Base-by-base conservation (phyloP, 2,113 vertebrate species). In the Okapia johnstoni region DNA sequence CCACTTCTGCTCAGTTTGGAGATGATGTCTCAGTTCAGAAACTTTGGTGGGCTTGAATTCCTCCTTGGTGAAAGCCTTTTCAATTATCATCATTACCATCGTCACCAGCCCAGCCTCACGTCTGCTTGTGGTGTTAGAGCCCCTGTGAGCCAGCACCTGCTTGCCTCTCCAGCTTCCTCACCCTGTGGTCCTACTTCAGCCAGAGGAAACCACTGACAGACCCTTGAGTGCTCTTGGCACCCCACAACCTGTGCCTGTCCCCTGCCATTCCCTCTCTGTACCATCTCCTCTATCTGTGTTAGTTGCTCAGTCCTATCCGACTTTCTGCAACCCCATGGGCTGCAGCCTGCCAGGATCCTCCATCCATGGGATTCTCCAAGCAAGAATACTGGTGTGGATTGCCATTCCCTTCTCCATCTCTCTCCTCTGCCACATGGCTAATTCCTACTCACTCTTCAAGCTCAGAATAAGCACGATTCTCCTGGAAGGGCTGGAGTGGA, bases 51-150 rank as follows among this genome's bases (percentile, higher is more conserved):
- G 17, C 87, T 61, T 52, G 23, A 40, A 25, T 25, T 66, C 80
- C 61, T 66, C 28, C 15, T 6, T 6, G 28, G 28, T 7, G 57
- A 54, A 40, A 77, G 30, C 46, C 11, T 26, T 46, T 50, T 11
- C 6, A 1, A 1, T 26, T 2, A 57, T 13, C 40, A 0, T 55
- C 30, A 1, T 36, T 6, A 43, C 14, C 48, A 2, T 55, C 4
- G 2, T 7, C 9, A 16, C 36, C 5, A 93, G 79, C 21, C 30
- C 2, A 21, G 28, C 40, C 30, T 36, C 6, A 4, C 5, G 0
- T 43, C 16, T 3, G 0, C 21, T 17, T 16, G 0, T 25, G 33
- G 52, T 0, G 0, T 12, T 52, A 13, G 50, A 2, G 55, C 7
- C 43, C 28, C 79, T 2, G 0, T 6, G 50, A 13, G 7, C 40